These are phyloP conservation scores for Enteromius mattozi DNA, from an alignment of 2,797 vertebrate genomes.

Conservation along the genomic window DNA sequence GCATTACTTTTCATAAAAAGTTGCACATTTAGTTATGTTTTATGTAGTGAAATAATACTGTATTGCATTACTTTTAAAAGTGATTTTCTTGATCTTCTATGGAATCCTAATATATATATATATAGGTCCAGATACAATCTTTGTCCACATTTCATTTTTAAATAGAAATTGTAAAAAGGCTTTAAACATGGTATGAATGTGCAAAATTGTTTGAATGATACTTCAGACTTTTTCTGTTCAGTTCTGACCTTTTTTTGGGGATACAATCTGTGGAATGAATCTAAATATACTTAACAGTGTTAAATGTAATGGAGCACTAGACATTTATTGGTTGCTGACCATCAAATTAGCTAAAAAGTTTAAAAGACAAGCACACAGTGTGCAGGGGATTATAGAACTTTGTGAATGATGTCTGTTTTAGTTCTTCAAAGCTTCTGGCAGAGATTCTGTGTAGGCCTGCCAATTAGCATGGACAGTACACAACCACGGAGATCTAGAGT, in stretches of 20 bases:
- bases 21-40: not conserved
- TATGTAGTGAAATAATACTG: too few species aligned
- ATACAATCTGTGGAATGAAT: not conserved
- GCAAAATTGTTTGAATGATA: not conserved
- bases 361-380: constrained; percentile 14
- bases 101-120: too few species aligned
- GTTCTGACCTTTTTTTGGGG: not conserved
- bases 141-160: too few species aligned
- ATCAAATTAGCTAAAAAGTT: constrained; percentile 14
- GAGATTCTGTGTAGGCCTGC: not conserved
- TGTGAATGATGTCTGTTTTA: not conserved
- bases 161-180: not conserved
- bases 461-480: not conserved
- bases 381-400: not conserved
- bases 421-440: not conserved
- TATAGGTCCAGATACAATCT: too few species aligned
- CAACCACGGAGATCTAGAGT: constrained; percentile 18
- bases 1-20: not conserved
- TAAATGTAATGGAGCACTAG: not conserved
- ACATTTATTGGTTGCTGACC: not conserved
- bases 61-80: not conserved
- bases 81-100: not conserved
- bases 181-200: not conserved
- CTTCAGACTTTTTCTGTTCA: not conserved
- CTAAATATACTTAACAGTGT: not conserved